Conservation (phyloP, 2,113 vertebrate genomes). For the Mustelus asterias region DNA sequence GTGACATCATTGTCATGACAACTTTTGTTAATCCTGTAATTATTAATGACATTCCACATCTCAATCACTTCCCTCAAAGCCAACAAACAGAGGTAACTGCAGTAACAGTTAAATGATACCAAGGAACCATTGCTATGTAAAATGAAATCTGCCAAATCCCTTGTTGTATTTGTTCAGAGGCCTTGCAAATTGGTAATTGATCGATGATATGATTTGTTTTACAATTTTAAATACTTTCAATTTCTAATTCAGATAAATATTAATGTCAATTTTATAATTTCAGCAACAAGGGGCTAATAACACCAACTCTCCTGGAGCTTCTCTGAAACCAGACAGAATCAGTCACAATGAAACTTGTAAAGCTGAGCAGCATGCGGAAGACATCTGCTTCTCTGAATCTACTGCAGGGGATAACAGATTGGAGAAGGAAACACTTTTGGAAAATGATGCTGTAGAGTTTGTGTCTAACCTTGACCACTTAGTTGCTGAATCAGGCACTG, state of each 20-base stretch:
- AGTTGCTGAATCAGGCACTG: not conserved
- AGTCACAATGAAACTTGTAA: not conserved
- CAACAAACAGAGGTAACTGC: not conserved
- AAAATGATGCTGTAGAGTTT: not conserved
- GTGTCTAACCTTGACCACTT: not conserved
- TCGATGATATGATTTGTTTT: not conserved
- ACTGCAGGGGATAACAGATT: not conserved
- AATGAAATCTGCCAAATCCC: not conserved
- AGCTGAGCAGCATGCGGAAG: not conserved
- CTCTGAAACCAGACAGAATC: not conserved
- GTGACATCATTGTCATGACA: not conserved
- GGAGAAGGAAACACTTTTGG: not conserved
- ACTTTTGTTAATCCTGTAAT: not conserved
- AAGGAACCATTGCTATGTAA: not conserved
- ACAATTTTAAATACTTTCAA: not conserved
- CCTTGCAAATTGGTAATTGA: not conserved
- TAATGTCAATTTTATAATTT: not conserved
- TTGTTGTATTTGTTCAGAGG: not conserved
- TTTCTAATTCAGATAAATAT: slow-evolving; percentile 3
- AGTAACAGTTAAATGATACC: not conserved
- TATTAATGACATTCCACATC: not conserved
- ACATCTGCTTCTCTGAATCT: not conserved
- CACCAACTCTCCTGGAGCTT: not conserved
- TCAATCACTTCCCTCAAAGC: not conserved
- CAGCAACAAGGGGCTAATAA: not conserved